Base-by-base conservation (phyloP, 1,140 invertebrate species). In the Oppia nitens region DNA sequence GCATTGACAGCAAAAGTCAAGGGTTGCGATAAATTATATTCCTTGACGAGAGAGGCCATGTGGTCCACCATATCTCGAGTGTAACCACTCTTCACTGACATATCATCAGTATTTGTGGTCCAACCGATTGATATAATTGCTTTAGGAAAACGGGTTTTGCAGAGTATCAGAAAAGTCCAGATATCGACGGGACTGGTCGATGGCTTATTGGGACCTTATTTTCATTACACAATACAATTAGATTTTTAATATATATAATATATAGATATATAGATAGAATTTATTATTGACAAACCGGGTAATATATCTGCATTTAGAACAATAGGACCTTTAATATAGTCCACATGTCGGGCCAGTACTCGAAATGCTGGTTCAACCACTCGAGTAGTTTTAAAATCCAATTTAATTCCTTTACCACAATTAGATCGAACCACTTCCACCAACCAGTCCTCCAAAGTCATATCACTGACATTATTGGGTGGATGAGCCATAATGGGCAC, bases 251-350 rank as follows among this genome's bases (percentile, higher is more conserved):
- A 28, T 26, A 21, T 17, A 23, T 53, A 20, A 2, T 20, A 20
- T 20, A 20, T 17, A 11, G 14, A 50, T 26, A 12, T 25, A 27
- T 2, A 9, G 1, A 25, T 11, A 3, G 57, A 14, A 53, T 28
- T 57, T n/a, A 56, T 24, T 47, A 14, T 17, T 6, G 2, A 29
- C 40, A 45, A 25, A 60, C 62, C 89, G 21, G 74, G 67, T 0
- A 92, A 69, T 52, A 94, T 86, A 68, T 93, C 87, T 0, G 88
- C 88, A 69, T 92, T 91, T 49, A 94, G 69, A 82, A 85, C 88
- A n/a, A 93, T 67, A 0, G 86, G 87, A 32, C 65, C 66, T 57
- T 63, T 63, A 12, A 63, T 40, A 24, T 48, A 58, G 14, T 63
- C 62, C 11, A 47, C 29, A 51, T 59, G 60, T 28, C 60, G 21